A percentile compares a stretch with the other conserved stretches of the same genome.
phyloP scores from a whole-genome alignment of 2,888 invertebrate genomes.

The Cetonia aurata region DNA sequence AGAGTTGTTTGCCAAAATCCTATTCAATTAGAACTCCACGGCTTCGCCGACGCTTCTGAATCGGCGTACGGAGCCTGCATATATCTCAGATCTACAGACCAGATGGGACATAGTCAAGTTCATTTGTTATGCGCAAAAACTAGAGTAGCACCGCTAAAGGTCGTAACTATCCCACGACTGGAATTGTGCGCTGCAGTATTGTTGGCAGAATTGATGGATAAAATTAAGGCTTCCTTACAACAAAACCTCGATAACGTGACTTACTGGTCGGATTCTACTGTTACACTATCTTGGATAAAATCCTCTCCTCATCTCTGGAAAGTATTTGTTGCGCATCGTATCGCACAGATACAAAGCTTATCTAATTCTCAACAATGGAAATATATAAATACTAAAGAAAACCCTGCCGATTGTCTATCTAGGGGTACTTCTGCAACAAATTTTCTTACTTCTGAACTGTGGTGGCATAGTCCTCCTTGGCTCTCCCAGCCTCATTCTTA shows the following conservation, averaged over 20 bases:
- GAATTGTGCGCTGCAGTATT: conserved; percentile 53
- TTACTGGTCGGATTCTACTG: conserved; percentile 47
- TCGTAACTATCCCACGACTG: conserved; percentile 52
- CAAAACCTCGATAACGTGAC: neutral
- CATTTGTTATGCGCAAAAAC: conserved; percentile 44
- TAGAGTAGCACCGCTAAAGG: no score
- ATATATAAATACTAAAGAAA: conserved; percentile 40
- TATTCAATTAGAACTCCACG: no score
- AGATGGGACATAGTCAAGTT: conserved; percentile 1
- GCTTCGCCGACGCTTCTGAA: no score
- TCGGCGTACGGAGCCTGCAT: no score
- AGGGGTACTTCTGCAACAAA: conserved; percentile 25
- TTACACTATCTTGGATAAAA: conserved; percentile 43
- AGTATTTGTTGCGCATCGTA: conserved; percentile 42
- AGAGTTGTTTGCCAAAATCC: no score
- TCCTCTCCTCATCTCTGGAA: conserved; percentile 34
- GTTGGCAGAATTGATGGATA: conserved; percentile 21
- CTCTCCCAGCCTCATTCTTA: neutral
- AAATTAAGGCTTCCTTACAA: neutral
- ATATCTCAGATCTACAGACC: conserved; percentile 12
- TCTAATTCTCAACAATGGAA: conserved; percentile 36
- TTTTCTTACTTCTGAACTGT: conserved; percentile 19
- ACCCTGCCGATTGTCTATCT: conserved; percentile 17
- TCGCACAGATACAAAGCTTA: conserved; percentile 37
- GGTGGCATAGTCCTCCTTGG: conserved; percentile 40